These are phyloP conservation scores for Riptortus pedestris DNA, from an alignment of 1,140 invertebrate genomes.

Conservation along the genomic window DNA sequence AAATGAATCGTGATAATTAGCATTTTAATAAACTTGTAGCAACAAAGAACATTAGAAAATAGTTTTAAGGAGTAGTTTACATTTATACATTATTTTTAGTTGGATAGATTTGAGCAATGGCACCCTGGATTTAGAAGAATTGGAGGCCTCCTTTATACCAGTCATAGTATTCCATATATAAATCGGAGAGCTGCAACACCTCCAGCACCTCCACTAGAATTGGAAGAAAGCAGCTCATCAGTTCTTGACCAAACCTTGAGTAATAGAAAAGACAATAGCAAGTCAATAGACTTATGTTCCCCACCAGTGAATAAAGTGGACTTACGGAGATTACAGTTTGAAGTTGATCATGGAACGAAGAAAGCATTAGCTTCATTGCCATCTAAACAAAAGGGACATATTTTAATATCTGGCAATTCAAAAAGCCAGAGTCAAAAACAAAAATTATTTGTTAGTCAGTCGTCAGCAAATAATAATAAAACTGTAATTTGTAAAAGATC, in stretches of 20 bases:
- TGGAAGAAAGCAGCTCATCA: not conserved
- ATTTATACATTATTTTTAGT: slow-evolving; percentile 5
- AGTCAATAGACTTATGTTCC: not conserved
- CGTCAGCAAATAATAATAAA: not conserved
- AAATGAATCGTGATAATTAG: no score
- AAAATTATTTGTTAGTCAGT: not conserved
- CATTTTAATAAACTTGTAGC: no score
- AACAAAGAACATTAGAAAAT: no score
- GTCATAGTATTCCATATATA: not conserved
- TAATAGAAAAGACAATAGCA: not conserved
- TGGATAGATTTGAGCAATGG: not conserved
- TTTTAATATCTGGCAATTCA: not conserved
- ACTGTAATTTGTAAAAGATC: not conserved
- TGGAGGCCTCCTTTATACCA: not conserved
- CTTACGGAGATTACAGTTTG: not conserved
- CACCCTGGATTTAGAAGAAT: not conserved
- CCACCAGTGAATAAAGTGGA: not conserved
- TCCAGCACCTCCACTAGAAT: not conserved
- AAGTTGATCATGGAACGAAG: not conserved
- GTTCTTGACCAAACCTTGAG: not conserved
- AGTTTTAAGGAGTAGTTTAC: no score
- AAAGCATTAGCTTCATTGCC: not conserved
- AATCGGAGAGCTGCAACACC: not conserved
- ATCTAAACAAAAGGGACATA: not conserved
- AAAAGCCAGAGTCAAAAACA: not conserved